phyloP scores from a whole-genome alignment of 2,113 vertebrate species.

The Aptenodytes patagonicus region DNA sequence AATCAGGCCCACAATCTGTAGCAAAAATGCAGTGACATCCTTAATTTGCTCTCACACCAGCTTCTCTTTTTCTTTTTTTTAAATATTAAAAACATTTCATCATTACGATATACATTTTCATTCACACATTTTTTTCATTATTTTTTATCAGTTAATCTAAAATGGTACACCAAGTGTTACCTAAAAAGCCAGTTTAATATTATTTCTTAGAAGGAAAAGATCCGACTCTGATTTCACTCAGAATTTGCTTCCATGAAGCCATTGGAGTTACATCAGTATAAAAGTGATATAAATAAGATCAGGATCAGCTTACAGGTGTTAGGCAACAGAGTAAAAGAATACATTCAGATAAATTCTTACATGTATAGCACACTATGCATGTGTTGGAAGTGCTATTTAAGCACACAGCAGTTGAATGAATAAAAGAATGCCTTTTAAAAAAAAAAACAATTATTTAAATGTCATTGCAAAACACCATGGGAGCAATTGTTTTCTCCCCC shows the following conservation, averaged over 20 bases:
- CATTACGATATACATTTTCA: not conserved
- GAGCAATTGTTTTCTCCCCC: slow-evolving; percentile 32
- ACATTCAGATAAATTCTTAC: not conserved
- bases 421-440: not conserved
- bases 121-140: slow-evolving; percentile 27
- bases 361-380: not conserved
- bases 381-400: not conserved
- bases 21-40: not conserved
- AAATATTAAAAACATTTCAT: slow-evolving; percentile 18
- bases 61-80: not conserved
- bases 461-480: not conserved
- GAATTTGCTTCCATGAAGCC: not conserved
- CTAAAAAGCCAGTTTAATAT: slow-evolving; percentile 42
- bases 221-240: not conserved
- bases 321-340: not conserved
- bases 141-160: slow-evolving; percentile 55
- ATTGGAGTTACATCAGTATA: not conserved
- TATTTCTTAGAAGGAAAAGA: slow-evolving; percentile 1
- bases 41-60: not conserved
- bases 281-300: not conserved
- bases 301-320: slow-evolving; percentile 17
- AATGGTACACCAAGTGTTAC: slow-evolving; percentile 53
- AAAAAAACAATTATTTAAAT: not conserved
- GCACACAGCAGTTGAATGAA: not conserved
- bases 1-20: not conserved